A percentile compares a stretch with the other conserved stretches of the same genome.
phyloP scores from a whole-genome alignment of 2,888 invertebrate species.

The Cantharis rustica region DNA sequence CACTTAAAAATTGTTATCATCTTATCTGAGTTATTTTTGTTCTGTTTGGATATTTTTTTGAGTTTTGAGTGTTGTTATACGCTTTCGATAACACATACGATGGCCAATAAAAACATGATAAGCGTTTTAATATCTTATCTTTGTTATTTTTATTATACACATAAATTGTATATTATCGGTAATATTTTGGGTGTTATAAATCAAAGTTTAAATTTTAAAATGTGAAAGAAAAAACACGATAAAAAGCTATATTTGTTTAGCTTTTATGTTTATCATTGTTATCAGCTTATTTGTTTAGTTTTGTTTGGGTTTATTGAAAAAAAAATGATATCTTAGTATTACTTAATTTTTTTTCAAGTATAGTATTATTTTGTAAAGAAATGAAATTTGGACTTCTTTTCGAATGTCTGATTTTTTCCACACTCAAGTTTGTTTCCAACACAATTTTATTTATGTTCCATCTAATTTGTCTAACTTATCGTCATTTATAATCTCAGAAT shows the following conservation, averaged over 20 bases:
- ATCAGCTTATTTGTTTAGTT: slow-evolving; percentile 11
- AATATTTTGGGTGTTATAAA: slow-evolving; percentile 20
- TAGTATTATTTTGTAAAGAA: not conserved
- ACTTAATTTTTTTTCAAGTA: not conserved
- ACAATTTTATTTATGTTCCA: not conserved
- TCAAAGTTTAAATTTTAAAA: slow-evolving; percentile 12
- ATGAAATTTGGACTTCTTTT: not conserved
- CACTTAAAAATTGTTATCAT: not conserved
- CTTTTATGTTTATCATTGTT: slow-evolving; percentile 9
- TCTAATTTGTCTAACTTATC: not conserved
- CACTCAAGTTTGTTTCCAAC: not conserved
- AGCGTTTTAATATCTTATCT: slow-evolving; percentile 22
- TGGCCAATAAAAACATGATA: slow-evolving; percentile 20
- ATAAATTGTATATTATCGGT: slow-evolving; percentile 8
- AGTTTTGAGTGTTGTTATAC: not conserved
- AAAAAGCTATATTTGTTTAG: slow-evolving; percentile 6
- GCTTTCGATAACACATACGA: slow-evolving; percentile 10
- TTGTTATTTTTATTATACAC: slow-evolving; percentile 10
- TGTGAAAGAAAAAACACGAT: slow-evolving; percentile 10
- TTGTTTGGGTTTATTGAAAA: slow-evolving; percentile 1
- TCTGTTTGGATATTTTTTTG: slow-evolving; percentile 9
- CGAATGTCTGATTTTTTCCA: not conserved
- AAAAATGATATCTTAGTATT: not conserved
- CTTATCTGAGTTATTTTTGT: slow-evolving; percentile 1
- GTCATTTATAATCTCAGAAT: not conserved